phyloP scores from a whole-genome alignment of 2,113 vertebrate species.

The Macquaria ambigua region DNA sequence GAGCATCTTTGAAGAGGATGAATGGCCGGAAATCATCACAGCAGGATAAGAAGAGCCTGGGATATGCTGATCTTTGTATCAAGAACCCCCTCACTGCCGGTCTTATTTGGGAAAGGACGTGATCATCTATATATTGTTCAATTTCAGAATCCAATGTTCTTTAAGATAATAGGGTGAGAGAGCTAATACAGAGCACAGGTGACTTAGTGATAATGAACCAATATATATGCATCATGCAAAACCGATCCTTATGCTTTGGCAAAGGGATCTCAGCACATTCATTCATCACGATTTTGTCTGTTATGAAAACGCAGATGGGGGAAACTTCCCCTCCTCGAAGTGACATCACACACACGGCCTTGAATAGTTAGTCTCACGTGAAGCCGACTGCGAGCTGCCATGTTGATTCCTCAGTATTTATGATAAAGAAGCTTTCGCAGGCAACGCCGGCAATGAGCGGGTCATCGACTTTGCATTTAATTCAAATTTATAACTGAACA shows the following conservation, averaged over 20 bases:
- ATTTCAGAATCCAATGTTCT: slow-evolving; percentile 75
- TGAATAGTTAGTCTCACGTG: slow-evolving; percentile 2
- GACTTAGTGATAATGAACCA: slow-evolving; percentile 82
- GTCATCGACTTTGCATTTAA: slow-evolving; percentile 68
- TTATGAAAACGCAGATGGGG: slow-evolving; percentile 57
- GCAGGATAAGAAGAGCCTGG: slow-evolving; percentile 38
- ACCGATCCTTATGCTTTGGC: slow-evolving; percentile 65
- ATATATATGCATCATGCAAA: slow-evolving; percentile 83
- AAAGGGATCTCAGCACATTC: slow-evolving; percentile 57
- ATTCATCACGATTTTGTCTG: slow-evolving; percentile 65
- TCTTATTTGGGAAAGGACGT: slow-evolving; percentile 31
- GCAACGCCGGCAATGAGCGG: slow-evolving; percentile 22
- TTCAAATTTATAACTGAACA: slow-evolving; percentile 66
- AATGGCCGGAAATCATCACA: slow-evolving; percentile 48
- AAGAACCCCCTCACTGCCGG: background rate
- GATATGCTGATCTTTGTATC: slow-evolving; percentile 46
- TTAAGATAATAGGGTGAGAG: slow-evolving; percentile 69
- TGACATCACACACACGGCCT: slow-evolving; percentile 61
- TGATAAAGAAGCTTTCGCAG: slow-evolving; percentile 49
- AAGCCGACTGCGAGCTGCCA: slow-evolving; percentile 16
- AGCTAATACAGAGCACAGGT: slow-evolving; percentile 74
- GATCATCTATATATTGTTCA: slow-evolving; percentile 72
- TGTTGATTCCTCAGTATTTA: slow-evolving; percentile 26
- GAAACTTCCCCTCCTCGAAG: slow-evolving; percentile 20
- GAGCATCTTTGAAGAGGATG: slow-evolving; percentile 46